Conservation (phyloP, 2,888 invertebrate genomes). For the Lottia gigantea region DNA sequence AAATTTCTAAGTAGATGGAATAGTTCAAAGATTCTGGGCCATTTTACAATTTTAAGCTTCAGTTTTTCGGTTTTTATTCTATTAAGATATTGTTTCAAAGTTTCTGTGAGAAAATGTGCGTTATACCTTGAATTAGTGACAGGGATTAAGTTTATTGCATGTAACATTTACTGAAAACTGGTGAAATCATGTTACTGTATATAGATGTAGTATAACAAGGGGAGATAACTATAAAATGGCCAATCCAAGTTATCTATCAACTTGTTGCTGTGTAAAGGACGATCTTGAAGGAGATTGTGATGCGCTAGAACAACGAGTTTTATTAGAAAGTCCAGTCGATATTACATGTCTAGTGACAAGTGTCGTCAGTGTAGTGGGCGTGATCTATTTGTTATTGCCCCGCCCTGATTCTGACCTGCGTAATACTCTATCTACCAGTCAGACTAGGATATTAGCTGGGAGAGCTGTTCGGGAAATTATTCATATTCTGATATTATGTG, state of each 20-base stretch:
- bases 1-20: too few relatives aligned
- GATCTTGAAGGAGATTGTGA: conserved; percentile 4
- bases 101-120: too few relatives aligned
- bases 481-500: conserved; percentile 8
- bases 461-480: background rate
- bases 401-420: conserved; percentile 16
- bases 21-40: too few relatives aligned
- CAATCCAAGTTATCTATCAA: conserved; percentile 14
- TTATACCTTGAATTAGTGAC: too few relatives aligned
- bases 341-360: conserved; percentile 15
- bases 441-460: conserved; percentile 14
- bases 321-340: conserved; percentile 7
- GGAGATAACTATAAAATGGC: conserved; percentile 14
- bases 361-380: conserved; percentile 24
- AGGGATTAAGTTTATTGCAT: too few relatives aligned
- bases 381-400: conserved; percentile 31
- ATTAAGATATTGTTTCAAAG: too few relatives aligned
- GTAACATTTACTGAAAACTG: too few relatives aligned
- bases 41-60: too few relatives aligned
- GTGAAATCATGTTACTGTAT: too few relatives aligned
- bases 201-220: background rate
- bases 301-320: background rate
- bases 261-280: conserved; percentile 10
- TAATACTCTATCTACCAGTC: conserved; percentile 6
- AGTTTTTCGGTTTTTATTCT: too few relatives aligned